A percentile compares a stretch with the other conserved stretches of the same genome.
phyloP scores from a whole-genome alignment of 2,888 invertebrate species.

The Clivina fossor region DNA sequence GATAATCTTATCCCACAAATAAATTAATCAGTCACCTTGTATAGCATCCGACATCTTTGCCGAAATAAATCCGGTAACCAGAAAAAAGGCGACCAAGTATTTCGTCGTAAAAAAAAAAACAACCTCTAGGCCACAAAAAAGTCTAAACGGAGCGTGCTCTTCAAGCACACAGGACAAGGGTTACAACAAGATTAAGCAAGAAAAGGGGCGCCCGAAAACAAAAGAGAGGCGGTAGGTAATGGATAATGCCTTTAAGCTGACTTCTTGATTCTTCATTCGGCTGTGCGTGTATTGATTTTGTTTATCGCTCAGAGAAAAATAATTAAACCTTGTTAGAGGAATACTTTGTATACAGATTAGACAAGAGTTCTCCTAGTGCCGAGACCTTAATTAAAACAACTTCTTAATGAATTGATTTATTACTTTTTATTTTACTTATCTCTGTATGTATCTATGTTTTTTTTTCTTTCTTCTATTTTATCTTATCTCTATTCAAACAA shows the following conservation, averaged over 20 bases:
- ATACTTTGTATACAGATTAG: slow-evolving; percentile 23
- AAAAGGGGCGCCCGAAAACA: slow-evolving; percentile 11
- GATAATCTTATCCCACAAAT: no score
- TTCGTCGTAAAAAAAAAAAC: no score
- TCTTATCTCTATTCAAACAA: no score
- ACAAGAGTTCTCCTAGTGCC: no score
- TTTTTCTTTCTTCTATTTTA: not conserved
- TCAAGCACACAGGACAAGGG: slow-evolving; percentile 18
- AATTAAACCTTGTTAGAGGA: slow-evolving; percentile 23
- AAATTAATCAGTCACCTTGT: no score
- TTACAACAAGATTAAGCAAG: slow-evolving; percentile 27
- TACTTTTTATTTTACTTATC: not conserved
- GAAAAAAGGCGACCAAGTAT: no score
- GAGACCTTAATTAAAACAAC: slow-evolving; percentile 28
- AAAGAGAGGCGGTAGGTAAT: no score
- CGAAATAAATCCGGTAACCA: slow-evolving; percentile 13
- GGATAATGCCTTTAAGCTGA: slow-evolving; percentile 8
- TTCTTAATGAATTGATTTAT: slow-evolving; percentile 21
- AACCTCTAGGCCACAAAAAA: not conserved
- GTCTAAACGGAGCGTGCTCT: slow-evolving; percentile 11
- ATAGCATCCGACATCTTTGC: not conserved
- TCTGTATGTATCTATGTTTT: not conserved
- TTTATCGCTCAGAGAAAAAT: slow-evolving; percentile 27
- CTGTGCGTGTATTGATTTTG: slow-evolving; percentile 25
- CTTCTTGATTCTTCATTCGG: slow-evolving; percentile 18